Evolutionary conservation across 2,113 vertebrate species (phyloP).

Genomic region (Talpa occidentalis): DNA sequence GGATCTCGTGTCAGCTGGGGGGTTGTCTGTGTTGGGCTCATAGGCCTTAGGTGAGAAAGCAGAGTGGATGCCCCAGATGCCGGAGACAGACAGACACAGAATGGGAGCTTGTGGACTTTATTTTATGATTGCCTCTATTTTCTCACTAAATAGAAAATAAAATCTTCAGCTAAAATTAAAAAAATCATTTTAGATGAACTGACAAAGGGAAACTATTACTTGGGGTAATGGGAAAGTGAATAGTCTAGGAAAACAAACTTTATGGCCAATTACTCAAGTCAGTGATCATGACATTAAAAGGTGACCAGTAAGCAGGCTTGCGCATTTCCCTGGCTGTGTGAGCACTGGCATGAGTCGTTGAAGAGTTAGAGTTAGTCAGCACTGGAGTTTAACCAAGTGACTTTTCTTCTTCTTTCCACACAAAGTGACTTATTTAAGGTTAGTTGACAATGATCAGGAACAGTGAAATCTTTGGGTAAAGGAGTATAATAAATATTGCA

Average conservation of each 20-base stretch:
- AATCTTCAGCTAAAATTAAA: neutral
- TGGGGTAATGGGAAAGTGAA: neutral
- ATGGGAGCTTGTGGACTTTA: neutral
- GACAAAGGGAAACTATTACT: neutral
- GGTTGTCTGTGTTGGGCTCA: neutral
- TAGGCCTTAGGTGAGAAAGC: neutral
- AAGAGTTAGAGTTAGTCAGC: neutral
- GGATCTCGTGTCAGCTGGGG: neutral
- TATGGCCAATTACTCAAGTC: neutral
- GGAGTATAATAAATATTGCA: neutral
- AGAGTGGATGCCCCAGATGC: neutral
- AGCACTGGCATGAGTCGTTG: too few relatives aligned
- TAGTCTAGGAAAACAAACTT: neutral
- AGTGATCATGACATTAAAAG: neutral
- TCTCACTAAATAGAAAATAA: constrained; percentile 36
- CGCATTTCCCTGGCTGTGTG: neutral
- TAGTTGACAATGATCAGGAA: neutral
- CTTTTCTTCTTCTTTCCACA: neutral
- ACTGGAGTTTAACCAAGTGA: neutral
- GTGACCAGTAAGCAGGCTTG: neutral
- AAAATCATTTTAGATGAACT: neutral
- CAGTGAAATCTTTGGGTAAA: neutral
- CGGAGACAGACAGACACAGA: neutral
- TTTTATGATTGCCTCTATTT: constrained; percentile 24
- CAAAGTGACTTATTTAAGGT: neutral